Percentiles rank a stretch among this genome's conserved stretches.
Conservation (phyloP, 2,797 vertebrate species). For the Dendrocincla tyrannina region DNA sequence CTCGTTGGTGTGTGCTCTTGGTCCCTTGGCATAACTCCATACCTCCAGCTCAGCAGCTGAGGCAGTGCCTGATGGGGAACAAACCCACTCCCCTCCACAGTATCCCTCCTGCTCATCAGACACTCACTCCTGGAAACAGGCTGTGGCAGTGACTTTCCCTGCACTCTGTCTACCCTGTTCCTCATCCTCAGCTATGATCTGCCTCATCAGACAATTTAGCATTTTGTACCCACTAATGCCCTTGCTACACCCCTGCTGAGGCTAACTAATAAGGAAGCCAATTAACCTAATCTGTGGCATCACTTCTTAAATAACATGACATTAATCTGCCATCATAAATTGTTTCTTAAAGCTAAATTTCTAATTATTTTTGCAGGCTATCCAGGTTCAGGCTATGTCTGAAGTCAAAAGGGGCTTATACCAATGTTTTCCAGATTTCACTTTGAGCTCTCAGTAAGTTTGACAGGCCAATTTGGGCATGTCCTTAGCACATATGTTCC, state of each 20-base stretch:
- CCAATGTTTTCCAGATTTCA: not conserved
- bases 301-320: not conserved
- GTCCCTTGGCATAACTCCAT: not conserved
- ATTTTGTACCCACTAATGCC: not conserved
- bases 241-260: not conserved
- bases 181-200: not conserved
- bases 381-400: not conserved
- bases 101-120: not conserved
- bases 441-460: rapidly evolving
- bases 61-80: not conserved
- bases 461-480: not conserved
- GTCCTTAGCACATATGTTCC: not conserved
- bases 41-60: not conserved
- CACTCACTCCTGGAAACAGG: not conserved
- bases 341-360: not conserved
- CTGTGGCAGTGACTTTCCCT: not conserved
- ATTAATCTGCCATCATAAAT: not conserved
- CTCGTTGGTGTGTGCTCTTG: rapidly evolving
- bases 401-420: not conserved
- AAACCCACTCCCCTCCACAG: not conserved
- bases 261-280: not conserved
- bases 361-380: not conserved
- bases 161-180: not conserved
- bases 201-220: not conserved
- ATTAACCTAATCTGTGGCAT: constrained; percentile 20